Percentiles rank a stretch among this genome's conserved stretches.
Conservation (phyloP, 2,888 invertebrate species). For the Eupithecia exiguata region DNA sequence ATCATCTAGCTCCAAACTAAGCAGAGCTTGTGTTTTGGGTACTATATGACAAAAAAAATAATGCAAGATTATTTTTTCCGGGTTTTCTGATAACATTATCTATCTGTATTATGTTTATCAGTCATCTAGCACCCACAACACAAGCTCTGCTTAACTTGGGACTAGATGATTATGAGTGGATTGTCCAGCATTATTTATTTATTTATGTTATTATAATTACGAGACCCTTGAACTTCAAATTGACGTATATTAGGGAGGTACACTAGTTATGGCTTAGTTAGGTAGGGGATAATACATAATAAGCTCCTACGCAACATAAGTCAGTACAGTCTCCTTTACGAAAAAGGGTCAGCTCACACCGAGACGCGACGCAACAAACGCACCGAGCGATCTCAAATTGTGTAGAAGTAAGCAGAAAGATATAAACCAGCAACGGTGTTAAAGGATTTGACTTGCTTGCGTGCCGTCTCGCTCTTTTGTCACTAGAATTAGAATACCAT, state of each 20-base stretch:
- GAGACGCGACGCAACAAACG: slow-evolving; percentile 29
- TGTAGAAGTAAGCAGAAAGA: neutral
- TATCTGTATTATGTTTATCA: no score
- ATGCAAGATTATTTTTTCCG: no score
- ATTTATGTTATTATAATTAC: no score
- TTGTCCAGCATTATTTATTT: no score
- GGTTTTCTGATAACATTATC: no score
- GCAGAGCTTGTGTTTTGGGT: no score
- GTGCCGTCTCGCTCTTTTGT: neutral
- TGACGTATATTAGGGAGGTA: neutral
- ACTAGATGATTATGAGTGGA: no score
- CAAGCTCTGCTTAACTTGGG: no score
- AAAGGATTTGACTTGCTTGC: neutral
- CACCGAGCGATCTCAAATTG: neutral
- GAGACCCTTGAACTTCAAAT: neutral
- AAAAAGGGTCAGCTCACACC: slow-evolving; percentile 35
- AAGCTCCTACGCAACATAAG: neutral
- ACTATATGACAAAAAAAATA: no score
- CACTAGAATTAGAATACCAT: neutral
- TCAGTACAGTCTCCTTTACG: neutral
- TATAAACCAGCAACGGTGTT: neutral
- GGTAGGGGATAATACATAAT: neutral
- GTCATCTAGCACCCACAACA: no score
- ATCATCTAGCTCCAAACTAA: no score
- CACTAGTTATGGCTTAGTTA: neutral